These are phyloP conservation scores for Halictus quadricinctus DNA, from an alignment of 2,888 invertebrate species.

Conservation along the genomic window DNA sequence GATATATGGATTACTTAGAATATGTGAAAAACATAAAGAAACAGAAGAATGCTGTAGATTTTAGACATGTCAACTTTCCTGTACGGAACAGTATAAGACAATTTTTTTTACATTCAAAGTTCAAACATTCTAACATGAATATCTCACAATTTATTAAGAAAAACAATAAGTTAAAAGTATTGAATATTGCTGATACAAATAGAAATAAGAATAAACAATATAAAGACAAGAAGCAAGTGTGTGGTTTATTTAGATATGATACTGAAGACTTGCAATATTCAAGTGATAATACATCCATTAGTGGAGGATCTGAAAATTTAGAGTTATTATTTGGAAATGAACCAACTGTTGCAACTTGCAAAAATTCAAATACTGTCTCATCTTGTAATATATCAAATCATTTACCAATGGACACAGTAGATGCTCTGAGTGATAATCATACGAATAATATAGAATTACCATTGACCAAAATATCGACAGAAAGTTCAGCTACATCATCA, in stretches of 20 bases:
- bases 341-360: background rate
- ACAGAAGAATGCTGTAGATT: accelerated
- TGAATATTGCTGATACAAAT: background rate
- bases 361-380: background rate
- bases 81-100: background rate
- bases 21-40: background rate
- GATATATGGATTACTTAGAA: constrained; percentile 23
- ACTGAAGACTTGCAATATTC: background rate
- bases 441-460: background rate
- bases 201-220: background rate
- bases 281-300: background rate
- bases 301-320: background rate
- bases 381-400: background rate
- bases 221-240: background rate
- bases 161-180: background rate
- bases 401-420: background rate
- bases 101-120: background rate
- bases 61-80: background rate
- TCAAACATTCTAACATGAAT: background rate
- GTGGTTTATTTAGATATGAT: background rate
- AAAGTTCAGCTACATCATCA: background rate
- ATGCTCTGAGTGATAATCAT: background rate
- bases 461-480: too few species aligned
- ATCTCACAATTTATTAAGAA: background rate
- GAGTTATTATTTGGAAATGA: background rate